Base-by-base conservation (phyloP, 92 coral and sea anemone genomes). In the Zoanthus solanderi region DNA sequence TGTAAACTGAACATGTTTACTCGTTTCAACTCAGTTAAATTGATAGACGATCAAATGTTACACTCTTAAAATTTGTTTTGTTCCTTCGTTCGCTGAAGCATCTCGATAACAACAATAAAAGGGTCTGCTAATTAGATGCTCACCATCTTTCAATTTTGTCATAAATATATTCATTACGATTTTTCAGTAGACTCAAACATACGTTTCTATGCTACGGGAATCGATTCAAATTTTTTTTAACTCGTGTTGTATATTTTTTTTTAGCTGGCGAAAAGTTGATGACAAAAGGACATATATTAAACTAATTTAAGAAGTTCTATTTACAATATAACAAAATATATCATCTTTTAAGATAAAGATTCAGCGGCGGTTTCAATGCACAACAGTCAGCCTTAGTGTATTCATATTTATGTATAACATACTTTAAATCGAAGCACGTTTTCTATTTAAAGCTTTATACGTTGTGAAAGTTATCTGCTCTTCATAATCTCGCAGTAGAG, bases 401-500 rank as follows among this genome's bases (percentile, higher is more conserved):
- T 61, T 65, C 42, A 66, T 18, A 28, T 28, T 48, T 17, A 65
- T 65, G 42, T 28, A 61, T 53, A 46, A 31, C 45, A 65, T 29
- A 10, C 50, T 23, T 94, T 90, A 97, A 81, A 97, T 90, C 15
- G 99, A 97, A 65, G 98, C 99, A 14, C 99, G 88, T 46, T 95
- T 95, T 42, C 94, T 87, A 31, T 94, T 92, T 29, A 92, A 83
- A 71, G 92, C 91, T 42, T 91, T 91, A 63, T 97, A 97, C 16
- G 99, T 95, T 5, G 99, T 92, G 45, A 97, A 97, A 29, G 98
- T 91, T 34, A 97, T 91, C 76, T 97, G 98, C 42, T 97, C 99
- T 67, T 97, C 99, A 71, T 90, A 97, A 75, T 97, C 95, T 47
- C 98, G 90, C 1, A 97, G 90, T 53, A 97, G 71, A 3, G 98